Conservation (phyloP, 2,113 vertebrate genomes). For the Chlamydotis undulata region DNA sequence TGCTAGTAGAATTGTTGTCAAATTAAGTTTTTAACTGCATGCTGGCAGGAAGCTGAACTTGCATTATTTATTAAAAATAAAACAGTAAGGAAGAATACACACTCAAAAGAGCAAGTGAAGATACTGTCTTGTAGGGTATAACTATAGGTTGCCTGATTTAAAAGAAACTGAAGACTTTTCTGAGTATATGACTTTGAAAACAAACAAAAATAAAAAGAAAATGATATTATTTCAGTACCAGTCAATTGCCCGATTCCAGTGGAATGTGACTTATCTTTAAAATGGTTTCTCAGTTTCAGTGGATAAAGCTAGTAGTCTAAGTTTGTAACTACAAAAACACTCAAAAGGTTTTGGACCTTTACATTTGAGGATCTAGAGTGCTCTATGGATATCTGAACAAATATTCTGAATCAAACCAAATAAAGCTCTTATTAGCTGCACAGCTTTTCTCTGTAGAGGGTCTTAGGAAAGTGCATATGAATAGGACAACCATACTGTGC, state of each 20-base stretch:
- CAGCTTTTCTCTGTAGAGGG: background rate
- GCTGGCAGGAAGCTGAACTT: background rate
- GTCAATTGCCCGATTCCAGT: background rate
- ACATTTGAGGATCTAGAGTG: background rate
- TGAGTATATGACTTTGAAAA: background rate
- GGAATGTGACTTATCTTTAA: background rate
- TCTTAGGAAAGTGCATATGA: background rate
- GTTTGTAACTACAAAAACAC: background rate
- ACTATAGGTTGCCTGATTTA: background rate
- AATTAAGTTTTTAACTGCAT: background rate
- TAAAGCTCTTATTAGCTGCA: background rate
- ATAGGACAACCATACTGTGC: background rate
- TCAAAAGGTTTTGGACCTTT: background rate
- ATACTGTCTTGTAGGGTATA: background rate
- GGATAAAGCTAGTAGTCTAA: background rate
- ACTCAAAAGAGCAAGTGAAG: background rate
- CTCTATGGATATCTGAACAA: background rate
- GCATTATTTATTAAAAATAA: slow-evolving; percentile 8
- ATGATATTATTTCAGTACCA: accelerated
- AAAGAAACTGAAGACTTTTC: background rate
- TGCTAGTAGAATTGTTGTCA: background rate
- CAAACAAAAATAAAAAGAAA: background rate
- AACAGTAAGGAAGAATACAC: background rate
- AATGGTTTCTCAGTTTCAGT: background rate
- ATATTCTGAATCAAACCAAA: background rate